Percentiles rank a stretch among this genome's conserved stretches.
Evolutionary conservation across 2,113 vertebrate species (phyloP).

Genomic region (Camelus dromedarius): DNA sequence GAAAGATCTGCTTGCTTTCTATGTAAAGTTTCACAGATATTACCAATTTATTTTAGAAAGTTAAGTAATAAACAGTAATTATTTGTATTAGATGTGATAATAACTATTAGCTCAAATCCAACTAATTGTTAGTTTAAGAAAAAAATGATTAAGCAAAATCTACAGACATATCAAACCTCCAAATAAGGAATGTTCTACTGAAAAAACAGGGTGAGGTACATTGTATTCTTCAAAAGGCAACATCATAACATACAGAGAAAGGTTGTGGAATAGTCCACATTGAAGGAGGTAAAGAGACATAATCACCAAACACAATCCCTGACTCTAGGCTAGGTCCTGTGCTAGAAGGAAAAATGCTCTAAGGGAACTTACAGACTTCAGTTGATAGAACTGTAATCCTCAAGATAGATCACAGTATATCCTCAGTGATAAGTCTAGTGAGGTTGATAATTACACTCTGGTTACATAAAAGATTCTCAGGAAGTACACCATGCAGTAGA

Average conservation of each 20-base stretch:
- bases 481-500: neutral
- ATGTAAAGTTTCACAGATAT: slow-evolving; percentile 18
- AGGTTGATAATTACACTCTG: neutral
- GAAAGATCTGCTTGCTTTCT: neutral
- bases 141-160: neutral
- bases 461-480: neutral
- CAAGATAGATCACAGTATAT: neutral
- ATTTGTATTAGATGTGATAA: neutral
- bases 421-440: neutral
- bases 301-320: neutral
- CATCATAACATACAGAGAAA: neutral
- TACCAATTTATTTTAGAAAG: slow-evolving; percentile 13
- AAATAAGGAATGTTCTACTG: neutral
- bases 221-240: neutral
- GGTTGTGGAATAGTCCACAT: neutral
- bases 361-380: neutral
- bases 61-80: neutral
- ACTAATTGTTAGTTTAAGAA: neutral
- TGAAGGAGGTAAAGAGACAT: neutral
- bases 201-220: neutral
- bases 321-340: neutral
- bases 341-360: neutral
- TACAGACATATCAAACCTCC: neutral
- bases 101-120: neutral
- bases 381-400: neutral